Evolutionary conservation across 2,797 vertebrate species (phyloP).

Genomic region (Kryptopterus vitreolus): DNA sequence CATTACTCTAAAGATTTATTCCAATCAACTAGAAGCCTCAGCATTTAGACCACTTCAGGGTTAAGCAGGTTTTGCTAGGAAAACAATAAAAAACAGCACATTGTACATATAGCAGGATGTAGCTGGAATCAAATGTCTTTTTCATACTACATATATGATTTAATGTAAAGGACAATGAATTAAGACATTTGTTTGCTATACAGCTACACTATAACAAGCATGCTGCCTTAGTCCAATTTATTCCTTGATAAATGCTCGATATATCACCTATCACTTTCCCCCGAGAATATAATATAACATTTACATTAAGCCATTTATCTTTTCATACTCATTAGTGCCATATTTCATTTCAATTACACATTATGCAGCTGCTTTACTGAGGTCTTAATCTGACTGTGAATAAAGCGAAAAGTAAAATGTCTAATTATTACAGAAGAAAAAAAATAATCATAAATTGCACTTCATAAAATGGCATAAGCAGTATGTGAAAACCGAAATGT

Average conservation of each 20-base stretch:
- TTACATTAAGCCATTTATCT: not conserved
- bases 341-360: slow-evolving; percentile 4
- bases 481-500: not conserved
- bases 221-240: not conserved
- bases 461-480: slow-evolving; percentile 1
- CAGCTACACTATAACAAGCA: not conserved
- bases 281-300: not conserved
- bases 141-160: not conserved
- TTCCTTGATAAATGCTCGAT: not conserved
- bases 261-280: not conserved
- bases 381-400: not conserved
- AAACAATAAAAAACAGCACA: slow-evolving; percentile 27
- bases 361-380: not conserved
- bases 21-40: slow-evolving; percentile 79
- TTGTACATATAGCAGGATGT: not conserved
- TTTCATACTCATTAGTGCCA: not conserved
- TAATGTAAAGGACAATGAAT: not conserved
- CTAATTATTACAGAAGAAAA: not conserved
- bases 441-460: not conserved
- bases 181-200: not conserved
- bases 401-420: slow-evolving; percentile 5
- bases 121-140: not conserved
- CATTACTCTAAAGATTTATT: slow-evolving; percentile 87
- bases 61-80: slow-evolving; percentile 41
- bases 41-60: slow-evolving; percentile 80